Base-by-base conservation (phyloP, 2,888 invertebrate genomes). In the Drosophila multiciliata region DNA sequence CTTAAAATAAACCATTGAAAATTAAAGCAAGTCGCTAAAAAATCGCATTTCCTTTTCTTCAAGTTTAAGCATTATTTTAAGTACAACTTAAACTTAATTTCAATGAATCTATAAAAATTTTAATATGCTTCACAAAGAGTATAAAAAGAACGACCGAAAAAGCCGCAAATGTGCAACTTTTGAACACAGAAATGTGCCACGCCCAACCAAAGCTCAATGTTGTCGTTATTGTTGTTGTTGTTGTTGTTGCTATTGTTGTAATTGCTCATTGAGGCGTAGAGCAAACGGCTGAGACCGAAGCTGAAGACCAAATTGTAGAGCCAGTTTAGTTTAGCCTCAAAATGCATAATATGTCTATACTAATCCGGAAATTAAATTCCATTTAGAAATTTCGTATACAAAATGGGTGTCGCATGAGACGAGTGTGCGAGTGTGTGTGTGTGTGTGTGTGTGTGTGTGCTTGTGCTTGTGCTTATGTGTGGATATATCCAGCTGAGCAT, bases 321-420 rank as follows among this genome's bases (percentile, higher is more conserved):
- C 58, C 69, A 66, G 84, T 75, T 73, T 77, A 74, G 73, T 59
- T 61, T 67, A 68, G 76, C 65, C 67, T 57, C 78, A 66, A 79
- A 83, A 83, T 90, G 78, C 83, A 90, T 82, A 88, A 89, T 82
- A 90, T 90, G 87, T 90, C 87, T 81, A 83, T 87, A 89, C 86
- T 89, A 89, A 87, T 87, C 87, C 90, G 87, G 90, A 87, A 87
- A 90, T 87, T 87, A 87, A 87, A 90, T 87, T 87, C 89, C 90
- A 89, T 90, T 90, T 87, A 90, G 73, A 90, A 87, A 82, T 80
- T 89, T 80, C 73, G 75, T 70, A 86, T 76, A 89, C 87, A 78
- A 85, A 83, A 78, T 87, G 78, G 65, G 45, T 66, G 63, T 76
- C 57, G 55, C 55, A 61, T 60, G 45, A 33, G 55, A 17, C 49